phyloP scores from a whole-genome alignment of 2,113 vertebrate genomes.

The Chionomys nivalis region DNA sequence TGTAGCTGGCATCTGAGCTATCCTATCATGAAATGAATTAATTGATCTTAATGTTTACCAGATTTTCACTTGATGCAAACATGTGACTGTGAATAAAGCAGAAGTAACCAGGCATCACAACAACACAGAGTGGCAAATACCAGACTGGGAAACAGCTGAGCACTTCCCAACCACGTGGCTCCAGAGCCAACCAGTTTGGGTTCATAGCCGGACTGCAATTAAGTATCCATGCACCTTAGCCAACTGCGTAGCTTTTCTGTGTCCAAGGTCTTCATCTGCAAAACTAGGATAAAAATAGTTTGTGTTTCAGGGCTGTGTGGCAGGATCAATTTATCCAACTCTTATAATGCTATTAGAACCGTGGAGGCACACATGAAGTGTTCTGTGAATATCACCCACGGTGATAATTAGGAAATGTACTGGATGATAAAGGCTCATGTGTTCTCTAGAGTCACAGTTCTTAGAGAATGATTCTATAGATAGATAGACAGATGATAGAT shows the following conservation, averaged over 20 bases:
- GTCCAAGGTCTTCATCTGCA: neutral
- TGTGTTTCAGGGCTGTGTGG: neutral
- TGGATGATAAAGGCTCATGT: neutral
- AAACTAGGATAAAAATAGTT: neutral
- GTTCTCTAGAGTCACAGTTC: neutral
- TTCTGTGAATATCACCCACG: neutral
- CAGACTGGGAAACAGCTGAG: neutral
- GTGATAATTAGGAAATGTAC: too few species aligned
- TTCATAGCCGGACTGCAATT: neutral
- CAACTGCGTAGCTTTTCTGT: neutral
- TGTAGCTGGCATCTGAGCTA: neutral
- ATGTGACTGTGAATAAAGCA: neutral
- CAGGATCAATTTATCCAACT: neutral
- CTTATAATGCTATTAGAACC: neutral
- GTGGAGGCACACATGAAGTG: fast-evolving
- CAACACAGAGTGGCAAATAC: neutral
- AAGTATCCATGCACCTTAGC: neutral
- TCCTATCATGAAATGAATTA: neutral
- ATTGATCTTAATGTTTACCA: neutral
- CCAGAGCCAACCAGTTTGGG: neutral
- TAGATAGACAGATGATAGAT: neutral
- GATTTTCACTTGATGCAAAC: neutral
- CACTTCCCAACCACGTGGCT: neutral
- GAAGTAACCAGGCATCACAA: neutral
- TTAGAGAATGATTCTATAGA: neutral